Evolutionary conservation across 2,797 vertebrate species (phyloP).

Genomic region (Hephaestus fuliginosus): DNA sequence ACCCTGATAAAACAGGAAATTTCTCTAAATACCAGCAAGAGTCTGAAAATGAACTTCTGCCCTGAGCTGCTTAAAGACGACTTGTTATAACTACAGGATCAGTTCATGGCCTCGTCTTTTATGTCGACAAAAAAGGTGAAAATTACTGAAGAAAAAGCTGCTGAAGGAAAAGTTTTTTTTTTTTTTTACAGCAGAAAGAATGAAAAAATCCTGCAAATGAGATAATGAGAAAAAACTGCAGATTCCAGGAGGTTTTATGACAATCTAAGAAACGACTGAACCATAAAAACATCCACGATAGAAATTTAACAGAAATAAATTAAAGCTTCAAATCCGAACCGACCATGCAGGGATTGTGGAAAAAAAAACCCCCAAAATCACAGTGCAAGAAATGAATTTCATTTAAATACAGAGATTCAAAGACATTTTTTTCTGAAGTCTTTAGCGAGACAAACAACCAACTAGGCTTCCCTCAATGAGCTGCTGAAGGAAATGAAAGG

Average conservation of each 20-base stretch:
- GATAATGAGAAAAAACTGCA: neutral
- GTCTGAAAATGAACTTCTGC: neutral
- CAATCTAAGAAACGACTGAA: neutral
- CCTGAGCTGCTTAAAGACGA: neutral
- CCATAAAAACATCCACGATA: neutral
- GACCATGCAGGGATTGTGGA: neutral
- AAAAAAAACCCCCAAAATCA: too few relatives aligned
- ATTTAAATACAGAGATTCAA: neutral
- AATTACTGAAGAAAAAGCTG: neutral
- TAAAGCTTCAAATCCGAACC: neutral
- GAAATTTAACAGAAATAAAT: neutral
- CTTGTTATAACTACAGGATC: neutral
- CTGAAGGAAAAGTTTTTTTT: neutral
- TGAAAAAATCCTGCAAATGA: neutral
- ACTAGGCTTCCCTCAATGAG: neutral
- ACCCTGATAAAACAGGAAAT: neutral
- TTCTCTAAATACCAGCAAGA: neutral
- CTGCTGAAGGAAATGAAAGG: neutral
- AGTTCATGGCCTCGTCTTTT: neutral
- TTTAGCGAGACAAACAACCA: neutral
- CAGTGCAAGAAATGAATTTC: neutral
- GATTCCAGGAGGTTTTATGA: neutral
- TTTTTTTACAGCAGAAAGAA: too few relatives aligned
- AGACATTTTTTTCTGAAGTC: neutral
- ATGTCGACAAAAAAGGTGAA: neutral